Evolutionary conservation across 2,113 vertebrate genomes (phyloP).

Genomic region (Poeciliopsis turrubarensis): DNA sequence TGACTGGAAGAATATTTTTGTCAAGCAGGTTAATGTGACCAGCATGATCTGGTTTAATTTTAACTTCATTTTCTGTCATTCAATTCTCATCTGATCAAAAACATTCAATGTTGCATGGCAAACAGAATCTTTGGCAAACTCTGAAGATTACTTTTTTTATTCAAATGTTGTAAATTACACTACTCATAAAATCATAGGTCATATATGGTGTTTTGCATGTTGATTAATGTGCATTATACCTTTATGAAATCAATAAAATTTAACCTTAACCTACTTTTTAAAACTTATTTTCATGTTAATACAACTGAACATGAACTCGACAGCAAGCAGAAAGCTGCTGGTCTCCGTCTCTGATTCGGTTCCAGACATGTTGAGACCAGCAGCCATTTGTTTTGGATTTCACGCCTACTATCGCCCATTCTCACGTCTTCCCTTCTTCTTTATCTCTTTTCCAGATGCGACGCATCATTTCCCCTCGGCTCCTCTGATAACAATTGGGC

Average conservation of each 20-base stretch:
- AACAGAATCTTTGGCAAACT: neutral
- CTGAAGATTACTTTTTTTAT: neutral
- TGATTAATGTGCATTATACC: too few relatives aligned
- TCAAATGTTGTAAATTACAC: too few relatives aligned
- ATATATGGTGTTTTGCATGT: too few relatives aligned
- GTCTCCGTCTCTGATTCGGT: constrained; percentile 35
- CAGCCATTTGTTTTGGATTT: constrained; percentile 36
- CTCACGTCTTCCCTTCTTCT: constrained; percentile 54
- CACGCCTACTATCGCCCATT: constrained; percentile 32
- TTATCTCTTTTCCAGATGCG: constrained; percentile 66
- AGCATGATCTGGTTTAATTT: neutral
- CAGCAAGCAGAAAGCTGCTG: neutral
- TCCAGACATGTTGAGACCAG: neutral
- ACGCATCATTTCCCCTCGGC: constrained; percentile 63
- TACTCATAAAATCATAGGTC: too few relatives aligned
- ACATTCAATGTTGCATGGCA: too few relatives aligned
- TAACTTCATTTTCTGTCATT: neutral
- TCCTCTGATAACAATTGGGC: constrained; percentile 1
- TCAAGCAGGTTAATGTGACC: too few relatives aligned
- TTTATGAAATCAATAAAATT: too few relatives aligned
- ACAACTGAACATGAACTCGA: neutral
- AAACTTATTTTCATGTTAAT: too few relatives aligned
- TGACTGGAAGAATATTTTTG: too few relatives aligned
- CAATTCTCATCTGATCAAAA: neutral
- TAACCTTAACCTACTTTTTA: neutral